Base-by-base conservation (phyloP, 2,113 vertebrate species). In the Mus pahari region DNA sequence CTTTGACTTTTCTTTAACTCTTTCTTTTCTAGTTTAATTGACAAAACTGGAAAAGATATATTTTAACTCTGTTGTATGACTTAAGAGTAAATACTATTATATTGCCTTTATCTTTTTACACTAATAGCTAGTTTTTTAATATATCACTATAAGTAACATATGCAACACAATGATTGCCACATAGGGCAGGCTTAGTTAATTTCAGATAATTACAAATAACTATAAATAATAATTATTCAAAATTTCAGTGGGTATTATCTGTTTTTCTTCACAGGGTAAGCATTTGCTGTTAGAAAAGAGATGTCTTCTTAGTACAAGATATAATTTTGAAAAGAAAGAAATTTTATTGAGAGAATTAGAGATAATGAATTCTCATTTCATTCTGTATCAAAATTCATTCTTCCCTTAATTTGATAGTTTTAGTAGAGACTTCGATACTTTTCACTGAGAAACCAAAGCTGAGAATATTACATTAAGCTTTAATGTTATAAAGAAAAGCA, bases 321-420 rank as follows among this genome's bases (percentile, higher is more conserved):
- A 48, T 91, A 89, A 83, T 81, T 83, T 88, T 82, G 33, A 92
- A 96, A 91, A 82, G 48, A 78, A 73, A 78, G 92, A 87, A 66
- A 22, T 88, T 92, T 95, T 74, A 53, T 74, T 77, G 45, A 74
- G 71, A 45, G 10, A 13, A 71, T 95, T 90, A 92, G 16, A 87
- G 84, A 55, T 50, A 66, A 86, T 53, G n/a, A 86, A 78, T 45
- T 10, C 17, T 84, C 20, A 64, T 86, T 82, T 93, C 20, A 82
- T 94, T 92, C 45, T 91, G 89, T 71, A 64, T 75, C 33, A 89
- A n/a, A 82, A 77, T 58, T 83, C 2, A 89, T 8, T 84, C 4
- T 92, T 16, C 53, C 36, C 31, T 74, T 70, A 58, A 68, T 77
- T 48, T 53, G 68, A 66, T 39, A 64, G 79, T 86, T 86, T 86